Conservation (phyloP, 2,113 vertebrate species). For the Paramisgurnus dabryanus region DNA sequence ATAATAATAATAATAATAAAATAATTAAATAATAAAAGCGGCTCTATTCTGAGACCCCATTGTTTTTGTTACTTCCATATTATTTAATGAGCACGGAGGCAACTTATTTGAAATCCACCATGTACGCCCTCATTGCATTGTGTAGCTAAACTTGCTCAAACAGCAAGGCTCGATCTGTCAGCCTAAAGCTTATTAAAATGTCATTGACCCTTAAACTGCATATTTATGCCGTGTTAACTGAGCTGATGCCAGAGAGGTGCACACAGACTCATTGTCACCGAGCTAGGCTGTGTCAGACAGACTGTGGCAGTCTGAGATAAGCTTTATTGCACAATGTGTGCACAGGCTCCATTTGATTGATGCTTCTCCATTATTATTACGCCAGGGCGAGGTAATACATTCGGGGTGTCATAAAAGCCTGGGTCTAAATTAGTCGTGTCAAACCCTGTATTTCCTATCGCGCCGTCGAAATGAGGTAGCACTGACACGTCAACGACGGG, state of each 20-base stretch:
- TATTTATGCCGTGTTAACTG: slow-evolving; percentile 76
- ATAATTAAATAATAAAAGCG: no score
- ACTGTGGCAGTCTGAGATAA: slow-evolving; percentile 76
- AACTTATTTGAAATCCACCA: neutral
- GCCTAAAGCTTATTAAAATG: slow-evolving; percentile 77
- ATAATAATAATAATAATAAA: no score
- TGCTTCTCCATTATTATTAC: slow-evolving; percentile 73
- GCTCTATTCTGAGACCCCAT: no score
- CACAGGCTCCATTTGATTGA: slow-evolving; percentile 70
- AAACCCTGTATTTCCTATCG: slow-evolving; percentile 67
- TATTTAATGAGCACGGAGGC: no score
- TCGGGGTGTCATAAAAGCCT: slow-evolving; percentile 66
- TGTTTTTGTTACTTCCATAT: no score
- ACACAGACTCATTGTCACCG: slow-evolving; percentile 56
- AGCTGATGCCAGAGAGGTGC: slow-evolving; percentile 62
- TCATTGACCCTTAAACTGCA: slow-evolving; percentile 73
- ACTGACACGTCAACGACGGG: slow-evolving; percentile 56
- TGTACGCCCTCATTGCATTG: slow-evolving; percentile 8
- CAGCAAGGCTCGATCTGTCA: slow-evolving; percentile 63
- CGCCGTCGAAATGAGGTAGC: slow-evolving; percentile 67
- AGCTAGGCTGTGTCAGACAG: slow-evolving; percentile 66
- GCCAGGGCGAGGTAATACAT: slow-evolving; percentile 69
- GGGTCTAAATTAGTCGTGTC: slow-evolving; percentile 76
- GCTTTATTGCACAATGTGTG: slow-evolving; percentile 73
- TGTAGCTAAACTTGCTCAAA: slow-evolving; percentile 43